Conservation (phyloP, 2,888 invertebrate genomes). For the Volucella zonaria region DNA sequence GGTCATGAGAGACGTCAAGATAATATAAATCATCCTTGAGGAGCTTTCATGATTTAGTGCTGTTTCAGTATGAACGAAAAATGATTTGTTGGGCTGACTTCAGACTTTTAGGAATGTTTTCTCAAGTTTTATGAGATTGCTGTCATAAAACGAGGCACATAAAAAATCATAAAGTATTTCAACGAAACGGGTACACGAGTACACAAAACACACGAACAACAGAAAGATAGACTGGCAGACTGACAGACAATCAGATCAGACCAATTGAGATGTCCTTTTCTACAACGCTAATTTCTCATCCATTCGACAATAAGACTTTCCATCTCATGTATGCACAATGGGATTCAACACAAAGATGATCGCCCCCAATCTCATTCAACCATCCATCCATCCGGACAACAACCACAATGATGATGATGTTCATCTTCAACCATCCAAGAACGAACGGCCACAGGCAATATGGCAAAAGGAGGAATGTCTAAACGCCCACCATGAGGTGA, state of each 20-base stretch:
- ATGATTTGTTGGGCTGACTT: conserved; percentile 37
- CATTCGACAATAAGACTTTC: not conserved
- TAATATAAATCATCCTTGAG: conserved; percentile 58
- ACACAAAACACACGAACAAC: too few relatives aligned
- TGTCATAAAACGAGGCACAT: conserved; percentile 37
- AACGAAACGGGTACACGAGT: not conserved
- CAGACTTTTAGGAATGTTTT: not conserved
- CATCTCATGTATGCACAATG: conserved; percentile 26
- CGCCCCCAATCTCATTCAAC: not conserved
- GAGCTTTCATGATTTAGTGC: conserved; percentile 43
- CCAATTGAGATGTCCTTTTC: too few relatives aligned
- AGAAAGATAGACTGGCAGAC: too few relatives aligned
- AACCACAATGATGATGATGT: conserved; percentile 21
- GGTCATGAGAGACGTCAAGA: conserved; percentile 55
- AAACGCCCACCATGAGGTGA: conserved; percentile 30
- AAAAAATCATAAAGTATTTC: conserved; percentile 18
- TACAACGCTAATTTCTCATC: too few relatives aligned
- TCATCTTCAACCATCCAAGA: conserved; percentile 19
- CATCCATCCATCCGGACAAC: conserved; percentile 18
- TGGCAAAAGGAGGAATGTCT: not conserved
- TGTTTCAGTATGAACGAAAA: conserved; percentile 45
- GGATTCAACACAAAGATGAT: conserved; percentile 47
- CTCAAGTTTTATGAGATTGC: conserved; percentile 39
- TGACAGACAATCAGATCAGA: too few relatives aligned
- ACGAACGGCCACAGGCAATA: conserved; percentile 6